Evolutionary conservation across 2,113 vertebrate genomes (phyloP).

Genomic region (Ploceus nigricollis): DNA sequence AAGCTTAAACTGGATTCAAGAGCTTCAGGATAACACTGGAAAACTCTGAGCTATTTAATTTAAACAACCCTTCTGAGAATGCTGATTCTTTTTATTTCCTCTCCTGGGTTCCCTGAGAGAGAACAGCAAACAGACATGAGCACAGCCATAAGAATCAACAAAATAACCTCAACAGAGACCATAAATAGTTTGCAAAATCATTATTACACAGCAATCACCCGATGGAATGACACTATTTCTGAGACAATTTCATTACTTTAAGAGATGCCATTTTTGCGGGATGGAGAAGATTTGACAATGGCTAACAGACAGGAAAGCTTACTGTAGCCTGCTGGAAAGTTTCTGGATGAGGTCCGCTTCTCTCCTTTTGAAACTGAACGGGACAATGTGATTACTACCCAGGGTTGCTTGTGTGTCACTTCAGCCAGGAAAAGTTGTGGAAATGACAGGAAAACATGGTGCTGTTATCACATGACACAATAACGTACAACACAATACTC

Average conservation of each 20-base stretch:
- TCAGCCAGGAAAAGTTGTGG: constrained; percentile 50
- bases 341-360: constrained; percentile 55
- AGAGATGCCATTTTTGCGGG: constrained; percentile 18
- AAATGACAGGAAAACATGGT: constrained; percentile 59
- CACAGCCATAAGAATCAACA: not conserved
- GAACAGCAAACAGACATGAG: not conserved
- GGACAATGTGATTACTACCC: constrained; percentile 52
- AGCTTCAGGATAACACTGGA: not conserved
- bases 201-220: not conserved
- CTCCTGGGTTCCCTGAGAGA: not conserved
- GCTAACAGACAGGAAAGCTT: constrained; percentile 59
- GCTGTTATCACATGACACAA: constrained; percentile 43
- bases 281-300: constrained; percentile 34
- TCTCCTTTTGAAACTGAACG: constrained; percentile 63
- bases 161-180: not conserved
- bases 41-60: not conserved
- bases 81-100: not conserved
- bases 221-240: constrained; percentile 4
- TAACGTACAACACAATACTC: not conserved
- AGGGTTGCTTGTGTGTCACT: constrained; percentile 48
- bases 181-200: not conserved
- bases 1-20: not conserved
- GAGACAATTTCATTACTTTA: not conserved
- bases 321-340: constrained; percentile 55
- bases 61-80: not conserved